These are phyloP conservation scores for Bradynema listronoti DNA, from an alignment of 1,140 invertebrate genomes.

Conservation along the genomic window DNA sequence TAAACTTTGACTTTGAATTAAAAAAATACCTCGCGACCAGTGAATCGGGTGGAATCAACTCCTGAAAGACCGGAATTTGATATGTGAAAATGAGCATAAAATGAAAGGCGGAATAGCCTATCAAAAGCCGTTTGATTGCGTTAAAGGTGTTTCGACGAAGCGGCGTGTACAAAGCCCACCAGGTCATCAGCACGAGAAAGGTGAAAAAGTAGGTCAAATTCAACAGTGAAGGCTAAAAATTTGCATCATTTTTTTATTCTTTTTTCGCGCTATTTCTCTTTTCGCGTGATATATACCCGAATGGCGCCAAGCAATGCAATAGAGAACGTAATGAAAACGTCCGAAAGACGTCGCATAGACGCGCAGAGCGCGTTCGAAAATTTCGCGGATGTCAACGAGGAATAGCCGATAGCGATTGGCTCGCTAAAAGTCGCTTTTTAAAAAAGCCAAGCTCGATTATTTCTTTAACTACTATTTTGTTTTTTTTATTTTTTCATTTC, in stretches of 20 bases:
- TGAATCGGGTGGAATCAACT: constrained; percentile 22
- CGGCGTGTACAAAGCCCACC: constrained; percentile 55
- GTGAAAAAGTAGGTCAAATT: constrained; percentile 47
- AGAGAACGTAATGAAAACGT: constrained; percentile 26
- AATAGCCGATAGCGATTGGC: not conserved
- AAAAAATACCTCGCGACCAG: constrained; percentile 37
- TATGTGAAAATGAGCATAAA: constrained; percentile 47
- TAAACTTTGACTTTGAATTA: no score
- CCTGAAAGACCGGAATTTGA: constrained; percentile 47
- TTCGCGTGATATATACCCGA: constrained; percentile 12
- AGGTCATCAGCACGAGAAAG: constrained; percentile 47
- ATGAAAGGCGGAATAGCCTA: constrained; percentile 43
- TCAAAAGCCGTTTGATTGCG: constrained; percentile 38
- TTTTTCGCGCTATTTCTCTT: no score
- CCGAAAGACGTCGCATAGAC: constrained; percentile 25
- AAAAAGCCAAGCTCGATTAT: constrained; percentile 10
- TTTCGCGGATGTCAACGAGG: not conserved
- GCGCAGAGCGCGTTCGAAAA: constrained; percentile 2
- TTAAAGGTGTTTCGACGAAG: constrained; percentile 48
- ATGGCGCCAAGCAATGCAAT: constrained; percentile 12
- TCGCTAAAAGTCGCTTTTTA: constrained; percentile 5
- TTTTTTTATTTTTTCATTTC: no score
- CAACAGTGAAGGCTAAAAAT: constrained; percentile 51
- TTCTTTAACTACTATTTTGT: no score
- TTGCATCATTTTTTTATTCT: no score